These are phyloP conservation scores for Helogale parvula DNA, from an alignment of 2,113 vertebrate species.

Conservation along the genomic window DNA sequence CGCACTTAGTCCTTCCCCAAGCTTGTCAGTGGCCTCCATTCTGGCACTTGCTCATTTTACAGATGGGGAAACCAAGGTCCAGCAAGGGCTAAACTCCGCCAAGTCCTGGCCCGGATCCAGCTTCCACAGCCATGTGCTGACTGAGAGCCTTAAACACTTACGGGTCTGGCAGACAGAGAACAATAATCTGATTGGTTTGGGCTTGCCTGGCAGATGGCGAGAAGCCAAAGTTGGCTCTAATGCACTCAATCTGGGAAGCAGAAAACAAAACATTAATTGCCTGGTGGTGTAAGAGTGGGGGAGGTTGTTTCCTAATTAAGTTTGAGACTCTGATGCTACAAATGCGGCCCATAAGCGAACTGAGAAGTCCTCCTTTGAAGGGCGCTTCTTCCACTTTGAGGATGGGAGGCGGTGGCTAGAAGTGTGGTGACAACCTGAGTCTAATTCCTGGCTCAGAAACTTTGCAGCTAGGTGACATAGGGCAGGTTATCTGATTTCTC, in stretches of 20 bases:
- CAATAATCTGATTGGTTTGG: neutral
- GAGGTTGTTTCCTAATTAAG: neutral
- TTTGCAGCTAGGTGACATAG: neutral
- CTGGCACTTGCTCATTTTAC: neutral
- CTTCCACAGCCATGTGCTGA: neutral
- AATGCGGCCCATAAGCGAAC: neutral
- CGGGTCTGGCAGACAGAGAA: neutral
- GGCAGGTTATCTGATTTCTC: neutral
- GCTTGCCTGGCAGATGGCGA: neutral
- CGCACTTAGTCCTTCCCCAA: neutral
- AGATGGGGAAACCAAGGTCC: neutral
- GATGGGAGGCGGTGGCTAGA: neutral
- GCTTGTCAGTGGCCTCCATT: neutral
- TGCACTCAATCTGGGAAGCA: neutral
- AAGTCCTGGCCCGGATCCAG: neutral
- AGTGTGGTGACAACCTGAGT: neutral
- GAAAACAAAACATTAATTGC: constrained; percentile 22
- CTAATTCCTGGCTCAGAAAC: neutral
- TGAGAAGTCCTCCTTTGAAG: neutral
- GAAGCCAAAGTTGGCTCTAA: neutral
- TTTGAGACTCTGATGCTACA: neutral
- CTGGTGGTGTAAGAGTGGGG: neutral
- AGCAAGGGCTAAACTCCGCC: neutral
- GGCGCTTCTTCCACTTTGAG: neutral
- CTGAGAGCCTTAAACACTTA: neutral